Evolutionary conservation across 2,797 vertebrate species (phyloP), one percentile per base, ranked within the genome.

Genomic region (Peromyscus attwateri): DNA sequence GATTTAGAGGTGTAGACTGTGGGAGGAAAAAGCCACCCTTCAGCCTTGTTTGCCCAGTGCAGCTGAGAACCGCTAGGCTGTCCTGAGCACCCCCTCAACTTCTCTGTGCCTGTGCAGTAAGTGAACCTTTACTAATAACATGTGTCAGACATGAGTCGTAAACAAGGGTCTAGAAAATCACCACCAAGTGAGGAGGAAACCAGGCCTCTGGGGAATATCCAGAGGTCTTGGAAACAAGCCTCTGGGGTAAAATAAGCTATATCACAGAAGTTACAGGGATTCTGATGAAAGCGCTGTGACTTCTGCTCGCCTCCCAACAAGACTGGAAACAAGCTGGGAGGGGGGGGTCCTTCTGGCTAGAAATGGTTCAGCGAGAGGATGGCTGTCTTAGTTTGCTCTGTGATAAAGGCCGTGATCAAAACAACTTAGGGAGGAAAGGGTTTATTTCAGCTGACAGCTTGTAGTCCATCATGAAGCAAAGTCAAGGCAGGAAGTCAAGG

Each of bases 281-380:
- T 52, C 64, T 25, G 5, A 16, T 1, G 34, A 52, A 62, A 62
- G 37, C 17, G 16, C 10, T 12, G 1, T 25, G 52, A 73, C 27
- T 19, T 57, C 90, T 43, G 40, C 55, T 55, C 0, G 3, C 23
- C 55, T 92, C 57, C 77, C 68, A 64, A 11, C 27, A 12, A 40
- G n/a, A 83, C 31, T 13, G 49, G 76, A 76, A 60, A 6, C 3
- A n/a, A 40, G 37, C 4, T 2, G 4, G 4, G 0, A 2, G 0
- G 2, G 8, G 8, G 29, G 6, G 4, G 43, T 73, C 64, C 88
- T 92, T 68, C 76, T 46, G 17, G 17, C 10, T 79, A 57, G 85
- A 89, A 55, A 82, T 55, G 80, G 34, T 57, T 95, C 60, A 46
- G 27, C 14, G 64, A 46, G 31, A 93, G 87, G 46, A 73, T 19